Base-by-base conservation (phyloP, 2,113 vertebrate genomes). In the Petrocephalus microphthalmus region DNA sequence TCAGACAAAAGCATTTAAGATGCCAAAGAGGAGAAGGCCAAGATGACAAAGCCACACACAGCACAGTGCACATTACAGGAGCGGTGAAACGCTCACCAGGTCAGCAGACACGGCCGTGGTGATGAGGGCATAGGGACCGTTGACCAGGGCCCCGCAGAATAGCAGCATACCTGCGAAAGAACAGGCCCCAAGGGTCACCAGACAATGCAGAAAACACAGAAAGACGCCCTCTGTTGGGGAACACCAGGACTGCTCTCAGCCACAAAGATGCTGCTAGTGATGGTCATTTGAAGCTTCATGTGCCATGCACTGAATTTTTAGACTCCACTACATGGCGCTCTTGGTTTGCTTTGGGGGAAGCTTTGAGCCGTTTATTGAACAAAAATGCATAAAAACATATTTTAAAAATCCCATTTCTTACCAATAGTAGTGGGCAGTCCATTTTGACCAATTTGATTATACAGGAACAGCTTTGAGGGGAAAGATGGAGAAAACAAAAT, bases 71-170 rank as follows among this genome's bases (percentile, higher is more conserved):
- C 17, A 53, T 56, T 8, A 37, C 7, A 8, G 45, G 42, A 7
- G 22, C 25, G 1, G 88, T 15, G 0, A 81, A 19, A 47, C 7
- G 47, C 96, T 96, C 92, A 99, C 98, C 96, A 99, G 92, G 92
- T 99, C 98, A 67, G 98, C 98, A 0, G 98, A 99, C 1, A 99
- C 98, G 0, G 98, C 98, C 0, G 98, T 99, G 0, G 98, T 99
- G 93, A 99, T 99, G 90, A 99, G 97, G 0, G 98, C 96, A 0
- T 99, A 99, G 0, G 98, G 98, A 4, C 98, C 98, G 0, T 99
- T 99, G 13, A 99, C 98, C 88, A 99, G 95, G 10, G 93, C 95
- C 0, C 98, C 98, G 2, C 98, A 99, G 89, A 98, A 0, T 10
- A 99, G 93, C 89, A 99, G 94, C 98, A 99, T 98, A 0, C 92